Evolutionary conservation across 1,140 invertebrate species (phyloP), one percentile per base, ranked within the genome.

Genomic region (Macrobrachium rosenbergii): DNA sequence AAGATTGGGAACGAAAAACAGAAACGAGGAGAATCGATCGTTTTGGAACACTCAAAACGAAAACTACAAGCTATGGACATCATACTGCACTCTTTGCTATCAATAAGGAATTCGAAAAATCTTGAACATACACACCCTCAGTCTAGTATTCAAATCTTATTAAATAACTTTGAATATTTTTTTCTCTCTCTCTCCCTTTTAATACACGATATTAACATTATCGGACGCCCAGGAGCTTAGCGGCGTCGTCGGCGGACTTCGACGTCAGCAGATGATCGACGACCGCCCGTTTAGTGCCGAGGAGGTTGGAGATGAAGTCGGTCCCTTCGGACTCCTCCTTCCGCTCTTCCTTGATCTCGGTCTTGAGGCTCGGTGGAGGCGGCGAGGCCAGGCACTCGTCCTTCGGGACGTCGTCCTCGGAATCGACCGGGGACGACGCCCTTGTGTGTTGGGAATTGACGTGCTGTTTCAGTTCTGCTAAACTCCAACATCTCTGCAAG

Each of bases 401-500:
- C 64, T 84, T 87, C 0, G 80, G 88, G 52, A 52, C 0, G 16
- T 81, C 85, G 43, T 88, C 89, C 3, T 85, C 80, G 16, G 83
- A 90, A 62, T 88, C 90, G n/a, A 89, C 90, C 3, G 87, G 87
- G 43, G 83, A 81, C 67, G 72, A 64, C 52, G 82, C 82, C 73
- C 45, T 72, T n/a, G 77, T 77, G 62, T 88, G 86, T 21, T 97
- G 96, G 0, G 96, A 97, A 37, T 97, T 92, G 96, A 98, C 98
- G 92, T 99, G 98, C 12, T 97, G 94, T 0, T 97, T 93, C 0
- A 99, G 92, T 92, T 99, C 97, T 91, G 98, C 97, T 0, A 97
- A 95, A 0, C 97, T 98, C 96, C 97, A 98, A 92, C 98, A 98
- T 64, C 97, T 95, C 87, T 97, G 95, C 90, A 98, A 94, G 91